Conservation (phyloP, 2,113 vertebrate genomes). For the Corythornis cristatus region DNA sequence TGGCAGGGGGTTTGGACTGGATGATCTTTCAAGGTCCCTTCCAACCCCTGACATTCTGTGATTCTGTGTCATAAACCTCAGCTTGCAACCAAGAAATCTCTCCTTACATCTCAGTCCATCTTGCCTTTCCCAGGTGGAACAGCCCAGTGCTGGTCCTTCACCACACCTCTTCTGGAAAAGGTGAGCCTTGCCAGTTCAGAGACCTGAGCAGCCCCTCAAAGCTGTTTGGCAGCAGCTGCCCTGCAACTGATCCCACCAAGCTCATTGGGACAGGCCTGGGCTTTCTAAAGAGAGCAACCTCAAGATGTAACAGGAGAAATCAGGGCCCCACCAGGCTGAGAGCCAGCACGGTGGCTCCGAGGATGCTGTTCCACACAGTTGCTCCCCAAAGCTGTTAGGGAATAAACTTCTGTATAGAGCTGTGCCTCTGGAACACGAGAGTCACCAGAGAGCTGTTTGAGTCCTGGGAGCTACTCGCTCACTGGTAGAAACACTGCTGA, state of each 20-base stretch:
- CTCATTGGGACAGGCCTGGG: not conserved
- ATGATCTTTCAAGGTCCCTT: too few relatives aligned
- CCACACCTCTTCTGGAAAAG: not conserved
- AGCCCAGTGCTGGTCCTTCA: not conserved
- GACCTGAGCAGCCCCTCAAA: not conserved
- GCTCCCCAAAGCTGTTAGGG: constrained; percentile 23
- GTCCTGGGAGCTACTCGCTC: constrained; percentile 35
- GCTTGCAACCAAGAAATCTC: not conserved
- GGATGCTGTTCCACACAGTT: not conserved
- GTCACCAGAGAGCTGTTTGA: constrained; percentile 28
- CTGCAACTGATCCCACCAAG: not conserved
- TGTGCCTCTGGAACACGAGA: not conserved
- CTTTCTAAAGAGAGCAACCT: constrained; percentile 36
- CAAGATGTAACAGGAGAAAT: constrained; percentile 44
- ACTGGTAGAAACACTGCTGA: not conserved
- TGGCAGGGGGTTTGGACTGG: too few relatives aligned
- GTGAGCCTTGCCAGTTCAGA: not conserved
- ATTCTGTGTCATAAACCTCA: not conserved
- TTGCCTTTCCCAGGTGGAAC: not conserved
- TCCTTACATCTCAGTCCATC: not conserved
- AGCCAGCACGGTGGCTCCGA: constrained; percentile 19
- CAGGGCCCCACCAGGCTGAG: not conserved
- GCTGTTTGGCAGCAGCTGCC: not conserved
- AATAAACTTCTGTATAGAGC: constrained; percentile 9
- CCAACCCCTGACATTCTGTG: too few relatives aligned